These are phyloP conservation scores for Acridotheres tristis DNA, from an alignment of 2,797 vertebrate genomes.

Conservation along the genomic window DNA sequence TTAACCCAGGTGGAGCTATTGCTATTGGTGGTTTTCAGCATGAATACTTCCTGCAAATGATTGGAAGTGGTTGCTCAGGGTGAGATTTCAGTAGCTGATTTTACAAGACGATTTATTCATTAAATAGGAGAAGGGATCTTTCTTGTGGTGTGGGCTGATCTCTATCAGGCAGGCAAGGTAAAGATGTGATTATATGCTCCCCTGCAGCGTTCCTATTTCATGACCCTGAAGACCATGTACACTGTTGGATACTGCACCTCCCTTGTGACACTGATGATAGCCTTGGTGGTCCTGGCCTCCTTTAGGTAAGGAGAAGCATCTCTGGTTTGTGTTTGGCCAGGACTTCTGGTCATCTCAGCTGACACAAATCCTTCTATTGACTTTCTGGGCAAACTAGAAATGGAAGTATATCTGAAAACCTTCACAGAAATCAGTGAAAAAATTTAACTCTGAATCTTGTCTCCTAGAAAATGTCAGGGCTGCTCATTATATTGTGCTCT, in stretches of 20 bases:
- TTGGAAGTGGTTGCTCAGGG: not conserved
- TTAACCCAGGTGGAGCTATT: not conserved
- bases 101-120: not conserved
- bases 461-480: not conserved
- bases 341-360: not conserved
- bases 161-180: not conserved
- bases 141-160: not conserved
- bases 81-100: not conserved
- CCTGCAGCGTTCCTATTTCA: slow-evolving; percentile 81
- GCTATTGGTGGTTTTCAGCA: not conserved
- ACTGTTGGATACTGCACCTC: slow-evolving; percentile 88
- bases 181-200: slow-evolving; percentile 9
- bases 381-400: not conserved
- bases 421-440: not conserved
- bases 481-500: not conserved
- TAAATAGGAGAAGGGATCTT: not conserved
- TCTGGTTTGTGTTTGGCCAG: not conserved
- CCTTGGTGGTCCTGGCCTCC: slow-evolving; percentile 83
- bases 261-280: slow-evolving; percentile 82
- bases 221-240: slow-evolving; percentile 90
- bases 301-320: slow-evolving; percentile 83
- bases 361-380: not conserved
- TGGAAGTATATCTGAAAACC: not conserved
- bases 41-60: not conserved
- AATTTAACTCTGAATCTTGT: not conserved